These are phyloP conservation scores for Dicrurus megarhynchus DNA, from an alignment of 2,113 vertebrate genomes.

Conservation along the genomic window DNA sequence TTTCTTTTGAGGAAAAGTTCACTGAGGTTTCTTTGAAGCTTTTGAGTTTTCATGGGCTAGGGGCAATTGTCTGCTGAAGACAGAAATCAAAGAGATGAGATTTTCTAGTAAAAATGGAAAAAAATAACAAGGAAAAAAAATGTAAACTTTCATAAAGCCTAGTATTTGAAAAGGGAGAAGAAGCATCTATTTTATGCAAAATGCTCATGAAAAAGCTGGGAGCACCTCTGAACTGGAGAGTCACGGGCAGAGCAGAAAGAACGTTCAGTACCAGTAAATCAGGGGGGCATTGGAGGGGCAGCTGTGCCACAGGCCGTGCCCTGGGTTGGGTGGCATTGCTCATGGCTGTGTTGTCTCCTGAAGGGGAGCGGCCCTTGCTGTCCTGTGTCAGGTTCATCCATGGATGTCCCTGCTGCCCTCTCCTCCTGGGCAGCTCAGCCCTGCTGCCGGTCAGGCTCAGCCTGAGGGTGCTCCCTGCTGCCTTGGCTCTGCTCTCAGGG, in stretches of 20 bases:
- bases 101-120: background rate
- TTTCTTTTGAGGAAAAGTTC: background rate
- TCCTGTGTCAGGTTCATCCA: background rate
- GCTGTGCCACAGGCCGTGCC: background rate
- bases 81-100: background rate
- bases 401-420: background rate
- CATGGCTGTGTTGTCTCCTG: accelerated
- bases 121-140: background rate
- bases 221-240: background rate
- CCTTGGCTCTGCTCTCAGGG: background rate
- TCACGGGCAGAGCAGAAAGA: accelerated
- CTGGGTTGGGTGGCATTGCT: background rate
- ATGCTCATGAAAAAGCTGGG: background rate
- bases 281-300: background rate
- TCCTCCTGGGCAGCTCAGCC: background rate
- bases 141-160: background rate
- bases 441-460: background rate
- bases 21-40: background rate
- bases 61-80: background rate
- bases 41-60: background rate
- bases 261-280: background rate
- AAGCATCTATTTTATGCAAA: background rate
- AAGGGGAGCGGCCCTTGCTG: background rate
- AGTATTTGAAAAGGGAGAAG: background rate
- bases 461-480: background rate